These are phyloP conservation scores for Lysandra bellargus DNA, from an alignment of 2,888 invertebrate species.

Conservation along the genomic window DNA sequence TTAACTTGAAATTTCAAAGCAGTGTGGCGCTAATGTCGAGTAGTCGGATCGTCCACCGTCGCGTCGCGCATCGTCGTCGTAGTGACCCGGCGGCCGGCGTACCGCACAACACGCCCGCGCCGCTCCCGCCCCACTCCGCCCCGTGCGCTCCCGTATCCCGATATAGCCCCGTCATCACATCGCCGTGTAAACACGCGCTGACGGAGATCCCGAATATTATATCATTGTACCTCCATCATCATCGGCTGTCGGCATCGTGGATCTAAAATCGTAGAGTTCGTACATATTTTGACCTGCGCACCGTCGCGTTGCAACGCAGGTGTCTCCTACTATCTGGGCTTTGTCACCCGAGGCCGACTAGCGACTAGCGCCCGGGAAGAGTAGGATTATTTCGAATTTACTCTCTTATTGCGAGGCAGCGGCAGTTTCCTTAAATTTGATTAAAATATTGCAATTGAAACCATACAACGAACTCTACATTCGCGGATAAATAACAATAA, in stretches of 20 bases:
- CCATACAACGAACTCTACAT: not conserved
- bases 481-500: not conserved
- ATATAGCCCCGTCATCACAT: constrained; percentile 13
- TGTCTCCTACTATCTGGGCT: not conserved
- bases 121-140: not conserved
- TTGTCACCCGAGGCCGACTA: not conserved
- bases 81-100: not conserved
- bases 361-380: not conserved
- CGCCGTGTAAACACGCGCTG: not conserved
- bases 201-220: constrained; percentile 9
- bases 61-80: not conserved
- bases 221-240: not conserved
- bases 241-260: not conserved
- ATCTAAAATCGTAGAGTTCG: not conserved
- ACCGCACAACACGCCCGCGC: not conserved
- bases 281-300: not conserved
- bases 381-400: not conserved
- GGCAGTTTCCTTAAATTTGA: not conserved
- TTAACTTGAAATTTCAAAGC: not conserved
- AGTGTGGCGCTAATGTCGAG: not conserved
- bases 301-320: not conserved
- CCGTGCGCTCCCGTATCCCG: not conserved
- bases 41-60: not conserved
- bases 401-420: not conserved
- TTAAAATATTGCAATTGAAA: not conserved